Percentiles rank a stretch among this genome's conserved stretches.
Conservation (phyloP, 2,113 vertebrate species). For the Mus pahari region DNA sequence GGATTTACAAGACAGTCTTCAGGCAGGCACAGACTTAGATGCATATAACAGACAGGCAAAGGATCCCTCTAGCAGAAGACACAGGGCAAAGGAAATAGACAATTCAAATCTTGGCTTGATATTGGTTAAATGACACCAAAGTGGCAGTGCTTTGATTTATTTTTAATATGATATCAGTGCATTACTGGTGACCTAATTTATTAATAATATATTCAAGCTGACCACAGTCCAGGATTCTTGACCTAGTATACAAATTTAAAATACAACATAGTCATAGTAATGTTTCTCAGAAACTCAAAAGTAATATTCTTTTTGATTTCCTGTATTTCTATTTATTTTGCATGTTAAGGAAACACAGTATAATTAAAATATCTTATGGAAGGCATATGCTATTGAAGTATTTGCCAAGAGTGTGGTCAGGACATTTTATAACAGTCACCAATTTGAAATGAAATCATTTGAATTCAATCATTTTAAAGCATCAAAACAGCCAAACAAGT, state of each 20-base stretch:
- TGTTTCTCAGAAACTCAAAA: constrained; percentile 5
- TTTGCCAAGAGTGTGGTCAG: neutral
- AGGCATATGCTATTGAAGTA: neutral
- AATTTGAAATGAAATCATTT: neutral
- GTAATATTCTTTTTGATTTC: neutral
- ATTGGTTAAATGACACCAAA: neutral
- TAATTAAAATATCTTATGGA: neutral
- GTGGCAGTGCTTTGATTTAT: neutral
- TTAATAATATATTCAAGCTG: neutral
- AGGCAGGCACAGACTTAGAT: neutral
- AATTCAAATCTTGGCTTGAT: neutral
- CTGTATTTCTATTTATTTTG: neutral
- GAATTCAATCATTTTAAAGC: neutral
- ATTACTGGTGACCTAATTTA: neutral
- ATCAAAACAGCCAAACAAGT: neutral
- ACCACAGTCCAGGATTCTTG: neutral
- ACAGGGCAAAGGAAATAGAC: neutral
- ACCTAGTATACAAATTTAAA: neutral
- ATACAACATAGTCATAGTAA: neutral
- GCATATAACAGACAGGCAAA: neutral
- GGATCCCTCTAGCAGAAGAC: neutral
- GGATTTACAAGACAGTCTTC: neutral
- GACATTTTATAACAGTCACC: neutral
- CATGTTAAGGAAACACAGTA: neutral
- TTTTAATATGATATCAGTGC: neutral